Conservation (phyloP, 2,888 invertebrate genomes). For the Drosophila quinaria region DNA sequence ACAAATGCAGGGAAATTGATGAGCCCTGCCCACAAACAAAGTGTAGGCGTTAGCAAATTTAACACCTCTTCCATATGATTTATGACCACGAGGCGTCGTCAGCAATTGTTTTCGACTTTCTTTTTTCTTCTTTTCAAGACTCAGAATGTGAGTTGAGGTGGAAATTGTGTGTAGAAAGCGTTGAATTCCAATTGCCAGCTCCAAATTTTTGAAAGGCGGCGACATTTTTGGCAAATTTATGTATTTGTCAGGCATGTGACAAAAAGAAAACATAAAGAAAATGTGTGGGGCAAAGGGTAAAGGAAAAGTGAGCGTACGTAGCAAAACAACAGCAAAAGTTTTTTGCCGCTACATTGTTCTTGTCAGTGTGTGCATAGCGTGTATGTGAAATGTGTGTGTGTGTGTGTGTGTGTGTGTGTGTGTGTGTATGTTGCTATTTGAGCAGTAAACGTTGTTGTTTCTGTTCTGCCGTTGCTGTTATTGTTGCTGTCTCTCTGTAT, state of each 20-base stretch:
- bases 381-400: slow-evolving; percentile 5
- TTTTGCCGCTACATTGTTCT: slow-evolving; percentile 72
- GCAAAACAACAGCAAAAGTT: slow-evolving; percentile 66
- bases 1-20: slow-evolving; percentile 57
- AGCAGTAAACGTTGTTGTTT: slow-evolving; percentile 43
- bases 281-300: slow-evolving; percentile 14
- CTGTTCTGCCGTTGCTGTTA: slow-evolving; percentile 43
- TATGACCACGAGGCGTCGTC: slow-evolving; percentile 52
- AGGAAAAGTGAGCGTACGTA: slow-evolving; percentile 27
- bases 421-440: slow-evolving; percentile 31
- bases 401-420: slow-evolving; percentile 14
- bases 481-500: slow-evolving; percentile 80
- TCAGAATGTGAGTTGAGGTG: slow-evolving; percentile 39
- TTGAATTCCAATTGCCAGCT: slow-evolving; percentile 79
- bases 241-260: slow-evolving; percentile 78
- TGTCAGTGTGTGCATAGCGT: slow-evolving; percentile 25
- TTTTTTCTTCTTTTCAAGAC: slow-evolving; percentile 4
- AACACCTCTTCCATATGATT: slow-evolving; percentile 62
- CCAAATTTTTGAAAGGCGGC: slow-evolving; percentile 81
- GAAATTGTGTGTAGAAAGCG: slow-evolving; percentile 38
- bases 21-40: slow-evolving; percentile 25
- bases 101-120: slow-evolving; percentile 14
- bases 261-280: slow-evolving; percentile 33
- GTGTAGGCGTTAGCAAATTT: slow-evolving; percentile 35
- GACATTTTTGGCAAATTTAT: slow-evolving; percentile 84